Conservation (phyloP, 2,797 vertebrate genomes). For the Enteromius unitaeniatus region DNA sequence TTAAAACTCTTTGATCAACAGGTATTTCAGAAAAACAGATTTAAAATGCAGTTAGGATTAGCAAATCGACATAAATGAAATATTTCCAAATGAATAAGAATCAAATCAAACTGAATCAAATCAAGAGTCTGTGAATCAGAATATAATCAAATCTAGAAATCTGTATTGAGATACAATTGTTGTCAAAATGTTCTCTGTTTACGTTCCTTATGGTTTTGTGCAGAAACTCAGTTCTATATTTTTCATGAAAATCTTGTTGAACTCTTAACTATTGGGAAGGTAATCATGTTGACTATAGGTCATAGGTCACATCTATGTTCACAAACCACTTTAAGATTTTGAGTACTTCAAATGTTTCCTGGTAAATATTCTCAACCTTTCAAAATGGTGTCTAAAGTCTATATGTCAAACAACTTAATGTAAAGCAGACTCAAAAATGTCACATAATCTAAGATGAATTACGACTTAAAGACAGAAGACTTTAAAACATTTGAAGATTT, state of each 20-base stretch:
- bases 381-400: background rate
- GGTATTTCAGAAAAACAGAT: background rate
- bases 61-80: background rate
- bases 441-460: background rate
- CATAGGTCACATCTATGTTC: background rate
- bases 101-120: background rate
- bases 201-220: background rate
- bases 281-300: background rate
- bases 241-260: background rate
- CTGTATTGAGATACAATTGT: background rate
- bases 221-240: background rate
- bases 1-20: background rate
- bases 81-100: background rate
- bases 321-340: background rate
- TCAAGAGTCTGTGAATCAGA: background rate
- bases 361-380: background rate
- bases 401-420: conserved; percentile 15
- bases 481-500: background rate
- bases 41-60: background rate
- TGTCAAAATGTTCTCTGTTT: background rate
- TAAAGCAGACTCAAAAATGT: background rate
- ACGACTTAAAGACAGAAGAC: background rate
- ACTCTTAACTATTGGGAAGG: background rate
- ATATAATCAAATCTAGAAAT: background rate
- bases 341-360: background rate